phyloP scores from a whole-genome alignment of 2,113 vertebrate species.

The Chroicocephalus ridibundus region DNA sequence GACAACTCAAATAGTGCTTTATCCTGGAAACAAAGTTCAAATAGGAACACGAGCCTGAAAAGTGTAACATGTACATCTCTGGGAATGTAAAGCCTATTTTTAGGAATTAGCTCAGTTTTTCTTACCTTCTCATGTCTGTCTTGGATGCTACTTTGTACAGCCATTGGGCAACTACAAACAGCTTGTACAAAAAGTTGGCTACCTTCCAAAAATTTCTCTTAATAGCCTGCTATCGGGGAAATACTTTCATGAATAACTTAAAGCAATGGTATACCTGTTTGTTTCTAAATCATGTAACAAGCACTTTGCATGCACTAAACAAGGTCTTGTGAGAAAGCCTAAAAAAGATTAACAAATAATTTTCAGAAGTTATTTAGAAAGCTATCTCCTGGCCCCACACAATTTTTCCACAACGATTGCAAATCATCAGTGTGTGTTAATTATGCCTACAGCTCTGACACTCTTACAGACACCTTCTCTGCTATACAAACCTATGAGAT shows the following conservation, averaged over 20 bases:
- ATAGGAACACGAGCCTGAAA: neutral
- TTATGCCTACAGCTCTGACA: conserved; percentile 10
- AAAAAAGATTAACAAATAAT: neutral
- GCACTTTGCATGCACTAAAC: neutral
- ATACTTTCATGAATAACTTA: neutral
- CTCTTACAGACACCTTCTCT: conserved; percentile 25
- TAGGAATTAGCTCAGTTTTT: neutral
- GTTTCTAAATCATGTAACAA: neutral
- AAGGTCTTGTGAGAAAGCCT: neutral
- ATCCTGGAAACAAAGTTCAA: neutral
- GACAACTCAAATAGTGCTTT: neutral
- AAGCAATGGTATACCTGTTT: neutral
- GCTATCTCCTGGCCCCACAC: conserved; percentile 4
- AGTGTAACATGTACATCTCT: neutral
- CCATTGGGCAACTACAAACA: neutral
- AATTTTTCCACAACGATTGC: conserved; percentile 5
- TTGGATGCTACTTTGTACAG: neutral
- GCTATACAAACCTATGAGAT: conserved; percentile 54
- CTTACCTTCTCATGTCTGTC: neutral
- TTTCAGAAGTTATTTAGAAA: conserved; percentile 33
- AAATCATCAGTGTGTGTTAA: conserved; percentile 28
- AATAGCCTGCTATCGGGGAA: neutral
- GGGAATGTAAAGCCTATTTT: neutral
- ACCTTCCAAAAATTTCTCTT: neutral
- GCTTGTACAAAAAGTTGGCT: neutral